A percentile compares a stretch with the other conserved stretches of the same genome.
Conservation (phyloP, 2,113 vertebrate species). For the Scortum barcoo region DNA sequence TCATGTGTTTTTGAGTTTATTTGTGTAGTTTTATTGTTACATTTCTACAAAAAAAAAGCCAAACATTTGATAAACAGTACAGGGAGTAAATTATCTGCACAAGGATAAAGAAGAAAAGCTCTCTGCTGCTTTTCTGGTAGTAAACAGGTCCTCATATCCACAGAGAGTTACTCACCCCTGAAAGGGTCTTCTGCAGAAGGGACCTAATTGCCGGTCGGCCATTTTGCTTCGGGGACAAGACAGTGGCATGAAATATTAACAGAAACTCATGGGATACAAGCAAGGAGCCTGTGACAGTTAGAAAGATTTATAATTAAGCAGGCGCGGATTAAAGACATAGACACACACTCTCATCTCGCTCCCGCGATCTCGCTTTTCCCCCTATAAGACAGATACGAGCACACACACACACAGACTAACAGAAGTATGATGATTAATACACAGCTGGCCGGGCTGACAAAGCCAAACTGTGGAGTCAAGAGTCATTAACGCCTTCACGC, state of each 20-base stretch:
- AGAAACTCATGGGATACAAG: slow-evolving; percentile 64
- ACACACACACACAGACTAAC: neutral
- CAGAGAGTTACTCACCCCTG: slow-evolving; percentile 37
- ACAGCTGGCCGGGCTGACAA: slow-evolving; percentile 66
- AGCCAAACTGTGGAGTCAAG: slow-evolving; percentile 71
- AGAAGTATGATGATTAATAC: slow-evolving; percentile 77
- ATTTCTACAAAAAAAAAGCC: neutral
- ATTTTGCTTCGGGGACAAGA: slow-evolving; percentile 65
- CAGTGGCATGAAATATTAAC: slow-evolving; percentile 76
- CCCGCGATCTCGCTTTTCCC: slow-evolving; percentile 15
- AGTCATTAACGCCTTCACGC: slow-evolving; percentile 75
- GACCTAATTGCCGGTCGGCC: slow-evolving; percentile 67
- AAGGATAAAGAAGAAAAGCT: neutral
- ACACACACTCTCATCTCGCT: slow-evolving; percentile 31
- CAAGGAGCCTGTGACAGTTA: slow-evolving; percentile 72
- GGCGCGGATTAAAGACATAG: slow-evolving; percentile 73
- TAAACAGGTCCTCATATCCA: slow-evolving; percentile 44
- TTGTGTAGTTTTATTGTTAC: neutral
- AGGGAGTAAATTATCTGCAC: neutral
- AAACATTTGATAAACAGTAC: slow-evolving; percentile 8
- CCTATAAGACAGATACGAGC: slow-evolving; percentile 27
- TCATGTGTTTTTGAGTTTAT: neutral
- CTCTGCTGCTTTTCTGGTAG: neutral
- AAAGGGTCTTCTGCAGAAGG: slow-evolving; percentile 44
- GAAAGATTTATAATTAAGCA: slow-evolving; percentile 84